These are phyloP conservation scores for Centroberyx gerrardi DNA, from an alignment of 2,797 vertebrate genomes.

Conservation along the genomic window DNA sequence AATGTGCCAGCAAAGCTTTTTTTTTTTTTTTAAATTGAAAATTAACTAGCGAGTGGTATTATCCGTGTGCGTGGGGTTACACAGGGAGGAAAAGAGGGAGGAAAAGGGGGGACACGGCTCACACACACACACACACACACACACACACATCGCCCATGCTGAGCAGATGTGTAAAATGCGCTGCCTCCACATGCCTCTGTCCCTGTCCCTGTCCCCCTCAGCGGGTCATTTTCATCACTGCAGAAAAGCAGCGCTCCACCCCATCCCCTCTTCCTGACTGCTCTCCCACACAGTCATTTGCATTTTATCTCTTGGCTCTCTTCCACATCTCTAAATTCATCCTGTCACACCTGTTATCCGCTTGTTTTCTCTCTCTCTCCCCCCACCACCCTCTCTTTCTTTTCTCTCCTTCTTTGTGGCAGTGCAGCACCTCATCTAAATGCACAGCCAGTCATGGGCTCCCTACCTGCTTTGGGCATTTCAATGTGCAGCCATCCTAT, in stretches of 20 bases:
- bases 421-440: slow-evolving; percentile 72
- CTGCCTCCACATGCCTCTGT: slow-evolving; percentile 46
- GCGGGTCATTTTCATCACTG: slow-evolving; percentile 73
- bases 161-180: slow-evolving; percentile 46
- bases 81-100: slow-evolving; percentile 17
- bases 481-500: slow-evolving; percentile 47
- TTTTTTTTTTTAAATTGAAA: slow-evolving; percentile 49
- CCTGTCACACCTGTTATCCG: slow-evolving; percentile 82
- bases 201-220: background rate
- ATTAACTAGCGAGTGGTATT: slow-evolving; percentile 32
- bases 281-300: slow-evolving; percentile 79
- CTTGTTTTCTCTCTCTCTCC: slow-evolving; percentile 48
- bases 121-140: slow-evolving; percentile 42
- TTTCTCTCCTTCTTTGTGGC: slow-evolving; percentile 49
- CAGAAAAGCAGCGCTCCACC: slow-evolving; percentile 54
- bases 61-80: slow-evolving; percentile 25
- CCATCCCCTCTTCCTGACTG: slow-evolving; percentile 31
- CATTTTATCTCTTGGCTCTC: slow-evolving; percentile 75
- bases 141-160: slow-evolving; percentile 43
- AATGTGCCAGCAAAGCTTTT: slow-evolving; percentile 46
- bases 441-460: slow-evolving; percentile 67
- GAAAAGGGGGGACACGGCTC: background rate
- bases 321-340: slow-evolving; percentile 72
- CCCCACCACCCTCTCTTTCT: slow-evolving; percentile 1
- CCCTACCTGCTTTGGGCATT: slow-evolving; percentile 67